Conservation (phyloP, 2,113 vertebrate species). For the Varanus komodoensis region DNA sequence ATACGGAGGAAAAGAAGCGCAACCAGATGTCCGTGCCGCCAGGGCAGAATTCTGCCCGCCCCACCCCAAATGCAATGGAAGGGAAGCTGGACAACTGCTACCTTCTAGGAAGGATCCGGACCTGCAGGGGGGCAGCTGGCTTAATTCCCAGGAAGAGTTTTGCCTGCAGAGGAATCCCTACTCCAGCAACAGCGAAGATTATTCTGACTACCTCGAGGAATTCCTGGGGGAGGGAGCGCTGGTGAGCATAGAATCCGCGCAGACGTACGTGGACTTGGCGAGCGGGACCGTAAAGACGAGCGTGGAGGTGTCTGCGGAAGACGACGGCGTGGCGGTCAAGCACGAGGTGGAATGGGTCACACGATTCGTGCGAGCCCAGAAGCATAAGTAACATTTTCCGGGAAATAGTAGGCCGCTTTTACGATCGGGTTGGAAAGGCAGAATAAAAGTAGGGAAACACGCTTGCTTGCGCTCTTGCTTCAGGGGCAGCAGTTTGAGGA, state of each 20-base stretch:
- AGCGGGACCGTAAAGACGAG: conserved; percentile 7
- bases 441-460: conserved; percentile 12
- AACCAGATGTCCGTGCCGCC: not conserved
- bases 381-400: not conserved
- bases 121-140: not conserved
- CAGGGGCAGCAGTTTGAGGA: too few relatives aligned
- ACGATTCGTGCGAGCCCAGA: not conserved
- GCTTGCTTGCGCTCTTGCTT: not conserved
- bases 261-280: not conserved
- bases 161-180: not conserved
- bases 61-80: not conserved
- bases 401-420: not conserved
- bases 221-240: conserved; percentile 20
- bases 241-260: conserved; percentile 5
- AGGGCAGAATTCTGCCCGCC: too few relatives aligned
- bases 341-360: conserved; percentile 34
- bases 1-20: not conserved
- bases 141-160: not conserved
- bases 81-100: too few relatives aligned
- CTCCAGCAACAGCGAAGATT: not conserved
- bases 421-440: not conserved
- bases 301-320: conserved; percentile 2
- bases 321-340: not conserved
- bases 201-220: conserved; percentile 6
- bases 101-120: not conserved